phyloP scores from a whole-genome alignment of 2,888 invertebrate genomes.

The Mechanitis messenoides region DNA sequence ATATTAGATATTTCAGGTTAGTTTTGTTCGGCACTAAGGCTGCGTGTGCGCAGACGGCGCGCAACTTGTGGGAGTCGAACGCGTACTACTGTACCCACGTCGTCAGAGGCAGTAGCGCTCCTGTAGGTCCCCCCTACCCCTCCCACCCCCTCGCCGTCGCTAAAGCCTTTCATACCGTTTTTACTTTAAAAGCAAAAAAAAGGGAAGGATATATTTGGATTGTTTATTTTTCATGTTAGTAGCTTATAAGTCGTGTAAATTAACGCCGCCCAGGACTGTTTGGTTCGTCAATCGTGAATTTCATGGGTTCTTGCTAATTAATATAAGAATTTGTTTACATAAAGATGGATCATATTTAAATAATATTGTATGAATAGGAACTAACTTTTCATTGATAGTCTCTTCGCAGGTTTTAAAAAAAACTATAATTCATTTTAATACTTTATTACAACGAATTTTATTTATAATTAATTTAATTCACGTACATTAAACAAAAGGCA shows the following conservation, averaged over 20 bases:
- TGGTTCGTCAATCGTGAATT: conserved; percentile 52
- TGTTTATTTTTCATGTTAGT: conserved; percentile 75
- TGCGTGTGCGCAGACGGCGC: conserved; percentile 67
- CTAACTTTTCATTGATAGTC: neutral
- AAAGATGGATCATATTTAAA: neutral
- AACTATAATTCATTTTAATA: conserved; percentile 33
- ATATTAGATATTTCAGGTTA: conserved; percentile 32
- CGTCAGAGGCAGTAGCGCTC: conserved; percentile 73
- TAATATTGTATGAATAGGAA: conserved; percentile 17
- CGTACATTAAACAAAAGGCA: conserved; percentile 16
- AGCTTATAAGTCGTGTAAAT: conserved; percentile 72
- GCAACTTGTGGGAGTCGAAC: conserved; percentile 67
- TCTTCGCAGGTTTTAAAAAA: conserved; percentile 18
- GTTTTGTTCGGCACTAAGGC: conserved; percentile 43
- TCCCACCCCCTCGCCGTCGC: conserved; percentile 34
- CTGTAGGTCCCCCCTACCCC: conserved; percentile 51
- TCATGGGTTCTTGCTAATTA: conserved; percentile 53
- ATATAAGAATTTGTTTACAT: conserved; percentile 34
- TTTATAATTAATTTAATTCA: conserved; percentile 30
- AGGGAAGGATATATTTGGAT: conserved; percentile 67
- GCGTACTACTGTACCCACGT: conserved; percentile 66
- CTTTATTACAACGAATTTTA: conserved; percentile 74
- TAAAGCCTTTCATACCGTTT: conserved; percentile 63
- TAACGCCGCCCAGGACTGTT: conserved; percentile 59
- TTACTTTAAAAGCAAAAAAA: conserved; percentile 69